Evolutionary conservation across 2,113 vertebrate genomes (phyloP).

Genomic region (Myiozetetes cayanensis): DNA sequence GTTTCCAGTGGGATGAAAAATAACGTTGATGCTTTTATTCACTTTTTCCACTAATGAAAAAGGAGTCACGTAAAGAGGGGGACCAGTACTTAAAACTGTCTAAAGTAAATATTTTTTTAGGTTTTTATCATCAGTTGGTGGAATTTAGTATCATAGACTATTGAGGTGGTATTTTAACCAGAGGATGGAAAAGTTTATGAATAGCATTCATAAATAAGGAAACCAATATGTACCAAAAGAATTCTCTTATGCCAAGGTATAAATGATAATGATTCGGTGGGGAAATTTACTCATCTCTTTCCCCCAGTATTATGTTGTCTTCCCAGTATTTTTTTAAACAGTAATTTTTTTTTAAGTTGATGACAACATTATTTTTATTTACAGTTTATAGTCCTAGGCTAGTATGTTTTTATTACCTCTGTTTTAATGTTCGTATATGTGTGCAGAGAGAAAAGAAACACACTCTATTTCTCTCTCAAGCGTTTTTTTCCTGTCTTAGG

Average conservation of each 20-base stretch:
- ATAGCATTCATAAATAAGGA: not conserved
- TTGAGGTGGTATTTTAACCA: constrained; percentile 1
- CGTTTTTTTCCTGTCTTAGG: not conserved
- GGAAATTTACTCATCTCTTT: not conserved
- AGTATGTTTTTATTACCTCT: not conserved
- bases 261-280: not conserved
- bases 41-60: constrained; percentile 14
- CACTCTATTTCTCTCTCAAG: not conserved
- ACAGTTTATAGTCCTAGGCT: not conserved
- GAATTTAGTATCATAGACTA: not conserved
- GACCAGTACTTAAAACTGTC: not conserved
- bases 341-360: not conserved
- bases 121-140: not conserved
- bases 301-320: not conserved
- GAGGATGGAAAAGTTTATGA: not conserved
- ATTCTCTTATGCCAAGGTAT: not conserved
- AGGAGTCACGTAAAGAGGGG: not conserved
- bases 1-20: constrained; percentile 1
- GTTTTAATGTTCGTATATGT: not conserved
- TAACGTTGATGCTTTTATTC: not conserved
- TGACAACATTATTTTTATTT: not conserved
- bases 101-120: not conserved
- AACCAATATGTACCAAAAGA: not conserved
- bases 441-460: not conserved
- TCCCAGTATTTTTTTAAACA: not conserved